Conservation (phyloP, 2,113 vertebrate species). For the Synodontis membranacea region DNA sequence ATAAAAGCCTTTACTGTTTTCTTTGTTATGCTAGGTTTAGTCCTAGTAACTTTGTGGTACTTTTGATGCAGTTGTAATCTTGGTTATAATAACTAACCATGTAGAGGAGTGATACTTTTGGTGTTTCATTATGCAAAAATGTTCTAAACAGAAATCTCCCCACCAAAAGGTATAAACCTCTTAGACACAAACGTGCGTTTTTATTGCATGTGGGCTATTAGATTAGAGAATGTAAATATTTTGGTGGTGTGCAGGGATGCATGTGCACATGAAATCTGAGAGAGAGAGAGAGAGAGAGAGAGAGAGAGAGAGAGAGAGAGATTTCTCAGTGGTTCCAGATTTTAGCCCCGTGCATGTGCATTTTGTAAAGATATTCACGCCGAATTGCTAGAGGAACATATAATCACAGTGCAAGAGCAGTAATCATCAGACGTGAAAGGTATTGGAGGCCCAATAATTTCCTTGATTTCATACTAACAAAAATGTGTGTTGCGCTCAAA, state of each 20-base stretch:
- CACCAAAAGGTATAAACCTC: not conserved
- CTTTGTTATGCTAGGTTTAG: not conserved
- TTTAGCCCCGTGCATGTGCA: not conserved
- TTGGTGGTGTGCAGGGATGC: constrained; percentile 13
- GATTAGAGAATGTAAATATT: not conserved
- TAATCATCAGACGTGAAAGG: not conserved
- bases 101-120: not conserved
- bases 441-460: not conserved
- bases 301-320: not conserved
- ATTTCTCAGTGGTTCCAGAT: constrained; percentile 4
- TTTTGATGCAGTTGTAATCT: not conserved
- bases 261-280: not conserved
- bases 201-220: not conserved
- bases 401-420: not conserved
- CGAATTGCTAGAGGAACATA: not conserved
- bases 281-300: constrained; percentile 15
- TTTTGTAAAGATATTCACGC: not conserved
- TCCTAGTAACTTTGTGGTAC: not conserved
- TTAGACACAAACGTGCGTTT: not conserved
- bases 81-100: not conserved
- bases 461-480: not conserved
- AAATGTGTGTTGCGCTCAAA: not conserved
- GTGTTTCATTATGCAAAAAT: not conserved
- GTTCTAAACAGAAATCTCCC: not conserved
- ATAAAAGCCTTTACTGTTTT: not conserved